Conservation (phyloP, 2,113 vertebrate species). For the Bujurquina vittata region DNA sequence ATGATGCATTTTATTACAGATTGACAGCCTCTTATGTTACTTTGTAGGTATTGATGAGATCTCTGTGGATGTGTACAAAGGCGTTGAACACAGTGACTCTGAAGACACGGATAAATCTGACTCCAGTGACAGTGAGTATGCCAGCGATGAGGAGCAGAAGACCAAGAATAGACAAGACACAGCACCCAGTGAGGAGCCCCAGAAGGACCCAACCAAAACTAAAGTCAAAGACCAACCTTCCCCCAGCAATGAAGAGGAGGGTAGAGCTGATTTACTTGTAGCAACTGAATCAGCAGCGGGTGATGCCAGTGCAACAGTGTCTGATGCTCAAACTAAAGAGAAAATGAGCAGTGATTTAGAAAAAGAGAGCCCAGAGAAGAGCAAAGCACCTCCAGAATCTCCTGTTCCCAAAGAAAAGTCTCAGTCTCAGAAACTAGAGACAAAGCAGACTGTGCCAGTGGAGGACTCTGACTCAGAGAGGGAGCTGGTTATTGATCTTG, state of each 20-base stretch:
- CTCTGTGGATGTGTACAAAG: slow-evolving; percentile 93
- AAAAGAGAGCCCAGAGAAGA: slow-evolving; percentile 86
- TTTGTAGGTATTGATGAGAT: slow-evolving; percentile 95
- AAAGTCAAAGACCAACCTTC: slow-evolving; percentile 80
- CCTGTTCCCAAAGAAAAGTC: slow-evolving; percentile 83
- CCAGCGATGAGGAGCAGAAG: slow-evolving; percentile 91
- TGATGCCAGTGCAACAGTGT: not conserved
- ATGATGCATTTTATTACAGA: not conserved
- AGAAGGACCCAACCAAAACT: slow-evolving; percentile 82
- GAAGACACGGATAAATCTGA: slow-evolving; percentile 97
- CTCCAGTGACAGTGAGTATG: slow-evolving; percentile 93
- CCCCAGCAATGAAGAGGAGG: slow-evolving; percentile 79
- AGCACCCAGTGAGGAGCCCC: slow-evolving; percentile 72
- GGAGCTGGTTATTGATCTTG: slow-evolving; percentile 96
- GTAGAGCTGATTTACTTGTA: slow-evolving; percentile 72
- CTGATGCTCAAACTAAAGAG: slow-evolving; percentile 77
- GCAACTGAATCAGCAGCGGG: slow-evolving; percentile 30
- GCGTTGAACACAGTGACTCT: slow-evolving; percentile 93
- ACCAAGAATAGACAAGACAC: slow-evolving; percentile 84
- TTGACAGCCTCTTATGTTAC: slow-evolving; percentile 12
- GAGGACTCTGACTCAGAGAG: slow-evolving; percentile 97
- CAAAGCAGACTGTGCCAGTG: slow-evolving; percentile 80
- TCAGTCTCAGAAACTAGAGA: slow-evolving; percentile 85
- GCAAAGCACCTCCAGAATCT: slow-evolving; percentile 76
- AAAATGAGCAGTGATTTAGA: slow-evolving; percentile 79